phyloP scores from a whole-genome alignment of 2,797 vertebrate genomes.

The Diplodus puntazzo region DNA sequence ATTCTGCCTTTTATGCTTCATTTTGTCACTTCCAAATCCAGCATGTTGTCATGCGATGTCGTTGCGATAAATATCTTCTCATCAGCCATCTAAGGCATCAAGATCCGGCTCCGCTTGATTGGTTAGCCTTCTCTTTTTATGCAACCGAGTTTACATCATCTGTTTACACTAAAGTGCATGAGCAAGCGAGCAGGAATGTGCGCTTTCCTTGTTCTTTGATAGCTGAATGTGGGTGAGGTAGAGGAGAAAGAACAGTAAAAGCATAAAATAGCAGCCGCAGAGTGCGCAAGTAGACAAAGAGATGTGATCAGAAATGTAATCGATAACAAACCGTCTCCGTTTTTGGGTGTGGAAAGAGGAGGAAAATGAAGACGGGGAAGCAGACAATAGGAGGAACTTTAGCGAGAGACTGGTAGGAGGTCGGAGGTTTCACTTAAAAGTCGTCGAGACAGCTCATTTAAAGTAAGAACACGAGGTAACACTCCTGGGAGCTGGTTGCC shows the following conservation, averaged over 20 bases:
- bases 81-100: slow-evolving; percentile 4
- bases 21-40: slow-evolving; percentile 41
- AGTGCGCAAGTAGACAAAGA: slow-evolving; percentile 31
- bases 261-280: slow-evolving; percentile 11
- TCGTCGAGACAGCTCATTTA: slow-evolving; percentile 50
- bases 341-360: slow-evolving; percentile 25
- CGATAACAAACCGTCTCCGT: slow-evolving; percentile 45
- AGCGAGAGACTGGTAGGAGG: slow-evolving; percentile 39
- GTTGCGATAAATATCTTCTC: slow-evolving; percentile 8
- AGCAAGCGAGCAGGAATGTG: not conserved
- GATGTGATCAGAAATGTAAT: slow-evolving; percentile 39
- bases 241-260: slow-evolving; percentile 14
- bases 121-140: slow-evolving; percentile 7
- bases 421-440: slow-evolving; percentile 58
- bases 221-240: slow-evolving; percentile 15
- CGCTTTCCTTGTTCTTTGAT: slow-evolving; percentile 18
- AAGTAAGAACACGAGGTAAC: slow-evolving; percentile 41
- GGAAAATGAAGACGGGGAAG: slow-evolving; percentile 19
- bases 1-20: slow-evolving; percentile 27
- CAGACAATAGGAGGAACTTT: slow-evolving; percentile 43
- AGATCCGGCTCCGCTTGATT: slow-evolving; percentile 16
- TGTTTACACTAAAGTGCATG: slow-evolving; percentile 4
- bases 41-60: slow-evolving; percentile 24
- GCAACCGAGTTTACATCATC: slow-evolving; percentile 8
- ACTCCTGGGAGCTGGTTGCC: slow-evolving; percentile 54